phyloP scores from a whole-genome alignment of 1,140 invertebrate species.

The Plectrocnemia conspersa region DNA sequence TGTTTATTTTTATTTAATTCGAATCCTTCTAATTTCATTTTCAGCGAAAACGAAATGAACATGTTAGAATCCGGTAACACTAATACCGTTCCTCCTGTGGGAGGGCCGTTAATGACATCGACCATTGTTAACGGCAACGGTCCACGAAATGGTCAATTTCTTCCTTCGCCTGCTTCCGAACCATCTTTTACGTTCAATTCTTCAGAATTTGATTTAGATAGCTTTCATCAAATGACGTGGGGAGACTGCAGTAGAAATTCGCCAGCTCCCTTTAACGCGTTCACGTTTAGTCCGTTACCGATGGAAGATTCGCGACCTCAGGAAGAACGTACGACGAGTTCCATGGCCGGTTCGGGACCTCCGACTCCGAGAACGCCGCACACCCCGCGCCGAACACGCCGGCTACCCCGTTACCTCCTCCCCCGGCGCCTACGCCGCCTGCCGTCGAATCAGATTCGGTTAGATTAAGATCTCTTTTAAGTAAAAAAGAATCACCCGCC shows the following conservation, averaged over 20 bases:
- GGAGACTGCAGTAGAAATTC: constrained; percentile 17
- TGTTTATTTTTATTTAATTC: neutral
- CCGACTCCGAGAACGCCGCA: constrained; percentile 51
- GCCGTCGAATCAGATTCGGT: constrained; percentile 56
- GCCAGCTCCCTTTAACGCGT: constrained; percentile 24
- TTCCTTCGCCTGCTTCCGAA: constrained; percentile 29
- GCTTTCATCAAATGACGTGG: constrained; percentile 26
- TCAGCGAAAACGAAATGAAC: constrained; percentile 52
- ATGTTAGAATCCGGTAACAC: constrained; percentile 44
- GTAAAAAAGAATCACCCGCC: constrained; percentile 47
- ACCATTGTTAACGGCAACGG: constrained; percentile 56
- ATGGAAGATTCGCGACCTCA: constrained; percentile 26
- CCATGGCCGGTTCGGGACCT: constrained; percentile 35
- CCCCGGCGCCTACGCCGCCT: constrained; percentile 37
- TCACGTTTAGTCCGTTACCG: constrained; percentile 24
- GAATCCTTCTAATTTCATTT: constrained; percentile 29
- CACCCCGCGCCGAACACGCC: constrained; percentile 49
- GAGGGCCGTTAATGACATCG: constrained; percentile 62
- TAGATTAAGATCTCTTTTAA: constrained; percentile 61
- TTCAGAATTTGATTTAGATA: constrained; percentile 28
- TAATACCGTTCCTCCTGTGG: constrained; percentile 44
- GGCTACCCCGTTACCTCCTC: constrained; percentile 46
- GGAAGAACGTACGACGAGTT: constrained; percentile 19
- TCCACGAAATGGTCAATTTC: constrained; percentile 29
- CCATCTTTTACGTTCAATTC: constrained; percentile 25